phyloP scores from a whole-genome alignment of 2,888 invertebrate species.

The Lacanobia wlatinum region DNA sequence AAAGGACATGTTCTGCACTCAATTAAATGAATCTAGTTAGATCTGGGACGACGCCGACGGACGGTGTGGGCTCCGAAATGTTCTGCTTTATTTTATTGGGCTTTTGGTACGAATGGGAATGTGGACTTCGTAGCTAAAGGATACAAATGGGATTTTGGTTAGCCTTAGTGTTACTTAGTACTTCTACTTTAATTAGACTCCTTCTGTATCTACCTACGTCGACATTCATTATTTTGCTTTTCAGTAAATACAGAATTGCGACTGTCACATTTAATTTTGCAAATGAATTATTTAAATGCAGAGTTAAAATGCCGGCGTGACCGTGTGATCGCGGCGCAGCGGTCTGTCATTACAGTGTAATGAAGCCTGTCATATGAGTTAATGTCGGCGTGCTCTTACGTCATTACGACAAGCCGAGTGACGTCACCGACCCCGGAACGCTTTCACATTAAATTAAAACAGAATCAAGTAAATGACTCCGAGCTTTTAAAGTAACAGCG shows the following conservation, averaged over 20 bases:
- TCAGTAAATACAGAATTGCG: background rate
- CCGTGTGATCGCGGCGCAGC: conserved; percentile 16
- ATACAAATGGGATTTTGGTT: background rate
- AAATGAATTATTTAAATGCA: conserved; percentile 26
- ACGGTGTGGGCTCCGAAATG: background rate
- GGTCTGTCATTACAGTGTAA: conserved; percentile 42
- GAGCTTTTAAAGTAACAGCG: conserved; percentile 57
- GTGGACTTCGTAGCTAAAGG: conserved; percentile 4
- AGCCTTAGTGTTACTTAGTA: background rate
- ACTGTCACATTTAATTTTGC: background rate
- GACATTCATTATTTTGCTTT: background rate
- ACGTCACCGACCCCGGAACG: conserved; percentile 31
- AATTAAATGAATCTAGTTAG: conserved; percentile 54
- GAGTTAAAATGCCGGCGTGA: conserved; percentile 11
- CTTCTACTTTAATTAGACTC: background rate
- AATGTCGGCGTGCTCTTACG: conserved; percentile 46
- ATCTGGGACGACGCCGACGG: background rate
- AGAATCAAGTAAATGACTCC: conserved; percentile 54
- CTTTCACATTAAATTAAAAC: conserved; percentile 45
- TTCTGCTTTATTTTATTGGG: conserved; percentile 30
- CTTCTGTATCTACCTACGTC: background rate
- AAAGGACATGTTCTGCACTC: conserved; percentile 55
- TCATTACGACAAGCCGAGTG: conserved; percentile 52
- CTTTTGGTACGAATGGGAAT: conserved; percentile 9
- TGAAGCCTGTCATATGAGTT: conserved; percentile 52